Evolutionary conservation across 2,888 invertebrate species (phyloP), one percentile per base, ranked within the genome.

Genomic region (Melanostoma mellinum): DNA sequence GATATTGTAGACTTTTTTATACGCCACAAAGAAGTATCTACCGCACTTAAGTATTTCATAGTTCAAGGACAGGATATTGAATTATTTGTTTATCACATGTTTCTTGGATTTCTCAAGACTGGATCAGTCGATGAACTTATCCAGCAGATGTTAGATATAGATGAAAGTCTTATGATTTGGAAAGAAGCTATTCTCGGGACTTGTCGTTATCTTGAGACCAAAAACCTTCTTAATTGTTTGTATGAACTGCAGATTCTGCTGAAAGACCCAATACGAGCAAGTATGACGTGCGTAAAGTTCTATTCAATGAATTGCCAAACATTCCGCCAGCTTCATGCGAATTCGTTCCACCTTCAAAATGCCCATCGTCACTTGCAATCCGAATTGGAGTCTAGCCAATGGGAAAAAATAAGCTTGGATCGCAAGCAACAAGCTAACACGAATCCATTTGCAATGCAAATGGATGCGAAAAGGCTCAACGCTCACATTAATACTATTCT

Each of bases 201-300:
- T 0, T 96, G 96, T 89, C 93, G 94, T 35, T 94, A 94, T 86
- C 91, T 97, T 60, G 96, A 96, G 89, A 93, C 93, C 86, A 93
- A 94, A 75, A 93, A 94, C 82, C 93, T 94, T 5, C 91, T 95
- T 9, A 93, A 96, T 80, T 94, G 94, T n/a, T 91, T 97, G 4
- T 96, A 96, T 91, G 93, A 94, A 80, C 90, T 96, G 52, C 96
- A 96, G 89, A 92, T 94, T 61, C 94, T 94, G 65, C 93, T 95
- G 89, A 93, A 93, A 44, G 96, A 96, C 90, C 94, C 94, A 81
- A 93, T 96, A 44, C 93, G 96, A 67, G 96, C 96, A 0, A 94
- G 96, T 4, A 96, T 96, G 92, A 95, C 96, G 0, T 96, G 96
- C 88, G 95, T 96, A 61, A 93, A 94, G 79, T 94, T 96, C 88